Conservation (phyloP, 2,797 vertebrate genomes). For the Channallabes apus region DNA sequence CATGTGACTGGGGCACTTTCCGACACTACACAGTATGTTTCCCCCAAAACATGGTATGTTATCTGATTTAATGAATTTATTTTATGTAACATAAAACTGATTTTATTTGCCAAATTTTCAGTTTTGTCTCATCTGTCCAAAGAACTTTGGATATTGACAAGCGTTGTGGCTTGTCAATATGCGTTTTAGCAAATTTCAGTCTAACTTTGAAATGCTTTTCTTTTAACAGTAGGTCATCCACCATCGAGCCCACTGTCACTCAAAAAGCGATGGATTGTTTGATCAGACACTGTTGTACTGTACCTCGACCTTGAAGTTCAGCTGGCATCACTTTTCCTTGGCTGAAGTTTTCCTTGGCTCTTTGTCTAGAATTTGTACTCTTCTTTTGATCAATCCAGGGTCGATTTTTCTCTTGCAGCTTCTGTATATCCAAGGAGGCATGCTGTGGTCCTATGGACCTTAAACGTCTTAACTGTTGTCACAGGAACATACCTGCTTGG, state of each 20-base stretch:
- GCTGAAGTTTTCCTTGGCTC: neutral
- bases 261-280: neutral
- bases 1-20: neutral
- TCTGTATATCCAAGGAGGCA: neutral
- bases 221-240: neutral
- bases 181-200: neutral
- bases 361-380: neutral
- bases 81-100: neutral
- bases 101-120: neutral
- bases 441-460: neutral
- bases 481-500: conserved; percentile 4
- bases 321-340: neutral
- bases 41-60: neutral
- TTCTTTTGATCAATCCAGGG: neutral
- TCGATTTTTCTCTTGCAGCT: neutral
- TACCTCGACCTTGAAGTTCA: neutral
- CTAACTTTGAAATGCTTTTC: neutral
- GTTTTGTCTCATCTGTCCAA: too few relatives aligned
- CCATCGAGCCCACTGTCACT: neutral
- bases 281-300: neutral
- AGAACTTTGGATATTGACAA: neutral
- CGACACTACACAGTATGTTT: neutral
- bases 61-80: neutral
- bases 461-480: neutral
- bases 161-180: neutral